Conservation (phyloP, 2,797 vertebrate genomes). For the Setipinna tenuifilis region DNA sequence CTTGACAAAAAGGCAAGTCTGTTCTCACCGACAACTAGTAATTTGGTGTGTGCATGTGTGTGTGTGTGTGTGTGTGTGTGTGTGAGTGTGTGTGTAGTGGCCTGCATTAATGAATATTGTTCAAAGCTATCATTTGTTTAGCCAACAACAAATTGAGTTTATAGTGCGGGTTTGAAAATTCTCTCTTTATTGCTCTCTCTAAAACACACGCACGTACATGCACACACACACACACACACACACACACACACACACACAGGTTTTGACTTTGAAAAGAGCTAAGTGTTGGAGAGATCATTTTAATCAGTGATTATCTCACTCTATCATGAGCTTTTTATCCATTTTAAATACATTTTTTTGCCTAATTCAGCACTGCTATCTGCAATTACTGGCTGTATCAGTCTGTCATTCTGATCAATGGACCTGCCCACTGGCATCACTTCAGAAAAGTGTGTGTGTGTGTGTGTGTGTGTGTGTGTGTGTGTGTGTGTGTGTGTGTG, state of each 20-base stretch:
- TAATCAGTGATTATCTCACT: conserved; percentile 43
- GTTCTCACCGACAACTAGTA: conserved; percentile 55
- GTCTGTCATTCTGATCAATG: conserved; percentile 55
- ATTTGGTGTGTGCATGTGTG: conserved; percentile 18
- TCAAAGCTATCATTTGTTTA: conserved; percentile 52
- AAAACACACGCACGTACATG: not conserved
- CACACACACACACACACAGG: not conserved
- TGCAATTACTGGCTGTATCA: conserved; percentile 51
- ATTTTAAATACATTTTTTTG: conserved; percentile 39
- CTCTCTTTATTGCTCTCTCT: not conserved
- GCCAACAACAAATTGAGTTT: conserved; percentile 29
- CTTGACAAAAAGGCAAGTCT: not conserved
- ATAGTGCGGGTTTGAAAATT: not conserved
- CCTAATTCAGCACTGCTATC: conserved; percentile 43
- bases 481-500: conserved; percentile 10
- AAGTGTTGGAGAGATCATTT: conserved; percentile 26
- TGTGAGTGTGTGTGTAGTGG: not conserved
- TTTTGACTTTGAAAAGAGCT: conserved; percentile 48
- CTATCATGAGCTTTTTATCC: conserved; percentile 39
- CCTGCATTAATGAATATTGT: conserved; percentile 8
- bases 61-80: conserved; percentile 10
- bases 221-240: no score
- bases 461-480: conserved; percentile 15
- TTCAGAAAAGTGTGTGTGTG: not conserved
- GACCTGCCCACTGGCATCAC: not conserved